Conservation (phyloP, 2,113 vertebrate species). For the Hipposideros armiger region DNA sequence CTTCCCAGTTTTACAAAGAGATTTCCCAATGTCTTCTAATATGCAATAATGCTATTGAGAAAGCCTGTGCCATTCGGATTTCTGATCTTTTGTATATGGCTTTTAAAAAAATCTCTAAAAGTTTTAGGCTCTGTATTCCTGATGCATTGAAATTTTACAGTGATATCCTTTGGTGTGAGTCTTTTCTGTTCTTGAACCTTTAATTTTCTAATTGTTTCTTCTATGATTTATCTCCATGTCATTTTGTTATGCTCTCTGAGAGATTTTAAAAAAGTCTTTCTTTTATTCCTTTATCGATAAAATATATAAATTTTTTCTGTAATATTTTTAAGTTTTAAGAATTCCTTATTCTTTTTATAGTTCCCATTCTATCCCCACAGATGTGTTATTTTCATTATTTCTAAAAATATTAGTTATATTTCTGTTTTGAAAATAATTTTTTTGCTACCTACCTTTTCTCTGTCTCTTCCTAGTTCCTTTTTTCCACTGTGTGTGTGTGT, state of each 20-base stretch:
- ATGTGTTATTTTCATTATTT: background rate
- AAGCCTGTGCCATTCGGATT: background rate
- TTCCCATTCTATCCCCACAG: background rate
- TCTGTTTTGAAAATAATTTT: background rate
- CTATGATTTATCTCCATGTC: background rate
- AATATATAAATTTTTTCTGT: background rate
- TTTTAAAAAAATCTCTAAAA: background rate
- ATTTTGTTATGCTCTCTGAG: background rate
- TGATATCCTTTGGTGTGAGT: background rate
- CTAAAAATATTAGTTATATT: slow-evolving; percentile 5
- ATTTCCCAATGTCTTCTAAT: background rate
- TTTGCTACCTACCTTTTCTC: background rate
- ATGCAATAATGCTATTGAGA: background rate
- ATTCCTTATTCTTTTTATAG: background rate
- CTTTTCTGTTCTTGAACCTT: background rate
- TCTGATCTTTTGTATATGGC: background rate
- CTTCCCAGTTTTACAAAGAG: background rate
- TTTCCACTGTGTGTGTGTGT: background rate
- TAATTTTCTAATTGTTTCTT: slow-evolving; percentile 20
- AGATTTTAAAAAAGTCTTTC: background rate
- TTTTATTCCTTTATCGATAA: background rate
- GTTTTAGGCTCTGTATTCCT: background rate
- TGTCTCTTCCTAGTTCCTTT: background rate
- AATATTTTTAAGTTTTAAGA: slow-evolving; percentile 25
- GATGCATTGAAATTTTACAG: slow-evolving; percentile 22